These are phyloP conservation scores for Oxycera nigricornis DNA, from an alignment of 2,888 invertebrate species.

Conservation along the genomic window DNA sequence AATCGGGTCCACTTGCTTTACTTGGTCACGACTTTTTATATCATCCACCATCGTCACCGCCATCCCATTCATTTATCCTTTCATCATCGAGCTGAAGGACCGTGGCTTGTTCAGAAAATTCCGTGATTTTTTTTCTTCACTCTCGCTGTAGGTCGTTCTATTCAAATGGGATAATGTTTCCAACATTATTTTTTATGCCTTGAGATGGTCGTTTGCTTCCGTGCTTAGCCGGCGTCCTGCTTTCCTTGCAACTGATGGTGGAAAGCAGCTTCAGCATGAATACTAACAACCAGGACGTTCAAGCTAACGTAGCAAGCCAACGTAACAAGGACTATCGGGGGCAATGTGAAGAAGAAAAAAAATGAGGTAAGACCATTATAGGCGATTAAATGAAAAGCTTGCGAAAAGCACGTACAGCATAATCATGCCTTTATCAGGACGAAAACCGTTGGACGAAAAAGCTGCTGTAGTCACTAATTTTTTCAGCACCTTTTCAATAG, in stretches of 20 bases:
- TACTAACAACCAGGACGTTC: neutral
- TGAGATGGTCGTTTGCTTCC: neutral
- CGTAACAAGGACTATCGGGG: neutral
- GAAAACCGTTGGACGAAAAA: neutral
- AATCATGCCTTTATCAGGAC: neutral
- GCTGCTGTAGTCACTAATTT: neutral
- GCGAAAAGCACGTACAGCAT: conserved; percentile 25
- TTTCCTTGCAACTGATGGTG: neutral
- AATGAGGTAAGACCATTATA: conserved; percentile 7
- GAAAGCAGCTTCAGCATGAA: neutral
- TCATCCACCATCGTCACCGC: neutral
- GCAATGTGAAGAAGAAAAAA: neutral
- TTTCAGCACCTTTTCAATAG: neutral
- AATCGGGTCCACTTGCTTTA: neutral
- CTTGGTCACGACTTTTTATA: neutral
- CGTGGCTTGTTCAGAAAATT: neutral
- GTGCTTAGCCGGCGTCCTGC: neutral
- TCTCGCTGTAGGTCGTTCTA: neutral
- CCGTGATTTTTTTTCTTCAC: neutral
- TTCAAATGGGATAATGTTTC: conserved; percentile 18
- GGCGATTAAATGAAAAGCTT: conserved; percentile 35
- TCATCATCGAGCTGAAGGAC: neutral
- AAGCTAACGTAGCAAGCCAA: neutral
- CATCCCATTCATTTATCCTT: neutral
- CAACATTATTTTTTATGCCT: neutral